phyloP scores from a whole-genome alignment of 1,140 invertebrate species.

The Pissodes strobi region DNA sequence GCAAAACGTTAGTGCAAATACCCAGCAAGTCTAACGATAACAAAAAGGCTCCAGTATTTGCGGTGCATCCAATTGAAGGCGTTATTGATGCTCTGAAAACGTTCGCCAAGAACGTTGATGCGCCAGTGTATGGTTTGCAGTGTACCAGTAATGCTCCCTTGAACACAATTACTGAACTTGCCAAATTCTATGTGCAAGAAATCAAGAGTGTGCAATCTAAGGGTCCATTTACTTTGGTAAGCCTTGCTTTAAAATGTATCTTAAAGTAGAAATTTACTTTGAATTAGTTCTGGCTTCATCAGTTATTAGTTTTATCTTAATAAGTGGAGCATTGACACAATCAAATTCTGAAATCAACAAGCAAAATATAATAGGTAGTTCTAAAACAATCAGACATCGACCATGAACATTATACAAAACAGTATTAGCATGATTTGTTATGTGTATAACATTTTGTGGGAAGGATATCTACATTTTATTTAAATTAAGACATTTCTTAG shows the following conservation, averaged over 20 bases:
- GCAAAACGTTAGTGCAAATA: conserved; percentile 65
- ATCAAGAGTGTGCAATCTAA: conserved; percentile 76
- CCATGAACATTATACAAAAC: too few species aligned
- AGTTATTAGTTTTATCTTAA: too few species aligned
- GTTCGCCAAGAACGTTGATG: conserved; percentile 71
- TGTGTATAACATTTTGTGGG: too few species aligned
- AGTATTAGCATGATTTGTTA: too few species aligned
- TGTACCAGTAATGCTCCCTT: conserved; percentile 78
- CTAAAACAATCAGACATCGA: too few species aligned
- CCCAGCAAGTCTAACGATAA: conserved; percentile 55
- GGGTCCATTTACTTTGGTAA: conserved; percentile 79
- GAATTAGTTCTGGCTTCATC: too few species aligned
- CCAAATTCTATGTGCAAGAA: conserved; percentile 78
- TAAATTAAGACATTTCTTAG: too few species aligned
- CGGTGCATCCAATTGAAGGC: conserved; percentile 90
- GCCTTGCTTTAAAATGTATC: not conserved
- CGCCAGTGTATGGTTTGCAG: conserved; percentile 88
- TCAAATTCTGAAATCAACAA: too few species aligned
- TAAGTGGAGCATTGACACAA: too few species aligned
- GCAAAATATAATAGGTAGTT: too few species aligned
- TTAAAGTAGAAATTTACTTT: too few species aligned
- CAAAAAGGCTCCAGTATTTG: conserved; percentile 59
- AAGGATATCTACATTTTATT: too few species aligned
- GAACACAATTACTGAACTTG: conserved; percentile 72
- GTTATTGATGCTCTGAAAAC: conserved; percentile 69